phyloP scores from a whole-genome alignment of 2,113 vertebrate genomes.

The Varanus komodoensis region DNA sequence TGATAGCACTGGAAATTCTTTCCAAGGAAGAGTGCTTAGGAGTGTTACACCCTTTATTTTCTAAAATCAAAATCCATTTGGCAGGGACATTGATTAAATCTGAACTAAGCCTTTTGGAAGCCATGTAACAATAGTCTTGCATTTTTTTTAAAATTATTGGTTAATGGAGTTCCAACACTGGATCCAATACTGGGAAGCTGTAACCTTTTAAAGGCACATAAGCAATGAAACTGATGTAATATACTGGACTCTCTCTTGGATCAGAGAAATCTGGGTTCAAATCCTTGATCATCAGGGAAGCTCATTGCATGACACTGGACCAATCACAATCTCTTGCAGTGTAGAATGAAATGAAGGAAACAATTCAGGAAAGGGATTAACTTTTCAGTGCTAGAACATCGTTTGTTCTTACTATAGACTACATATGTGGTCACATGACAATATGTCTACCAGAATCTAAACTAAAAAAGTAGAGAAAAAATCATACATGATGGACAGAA shows the following conservation, averaged over 20 bases:
- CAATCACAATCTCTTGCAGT: too few species aligned
- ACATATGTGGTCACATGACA: neutral
- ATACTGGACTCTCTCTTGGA: too few species aligned
- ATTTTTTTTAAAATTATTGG: slow-evolving; percentile 23
- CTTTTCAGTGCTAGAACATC: neutral
- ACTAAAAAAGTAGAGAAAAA: neutral
- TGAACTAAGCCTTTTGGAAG: neutral
- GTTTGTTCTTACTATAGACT: neutral
- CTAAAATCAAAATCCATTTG: neutral
- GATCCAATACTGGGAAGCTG: neutral
- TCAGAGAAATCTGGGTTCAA: neutral
- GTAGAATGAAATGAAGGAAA: too few species aligned
- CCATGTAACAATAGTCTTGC: slow-evolving; percentile 10
- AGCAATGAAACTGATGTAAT: neutral
- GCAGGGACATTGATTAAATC: neutral
- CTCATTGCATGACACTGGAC: too few species aligned
- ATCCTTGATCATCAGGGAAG: neutral
- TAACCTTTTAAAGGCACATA: neutral
- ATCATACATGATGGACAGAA: too few species aligned
- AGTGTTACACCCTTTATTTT: slow-evolving; percentile 1
- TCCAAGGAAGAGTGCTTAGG: neutral
- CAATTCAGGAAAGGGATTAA: neutral
- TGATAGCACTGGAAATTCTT: neutral
- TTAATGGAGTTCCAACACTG: slow-evolving; percentile 47
- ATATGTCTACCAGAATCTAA: neutral